These are phyloP conservation scores for Hemaris fuciformis DNA, from an alignment of 2,888 invertebrate genomes.

Conservation along the genomic window DNA sequence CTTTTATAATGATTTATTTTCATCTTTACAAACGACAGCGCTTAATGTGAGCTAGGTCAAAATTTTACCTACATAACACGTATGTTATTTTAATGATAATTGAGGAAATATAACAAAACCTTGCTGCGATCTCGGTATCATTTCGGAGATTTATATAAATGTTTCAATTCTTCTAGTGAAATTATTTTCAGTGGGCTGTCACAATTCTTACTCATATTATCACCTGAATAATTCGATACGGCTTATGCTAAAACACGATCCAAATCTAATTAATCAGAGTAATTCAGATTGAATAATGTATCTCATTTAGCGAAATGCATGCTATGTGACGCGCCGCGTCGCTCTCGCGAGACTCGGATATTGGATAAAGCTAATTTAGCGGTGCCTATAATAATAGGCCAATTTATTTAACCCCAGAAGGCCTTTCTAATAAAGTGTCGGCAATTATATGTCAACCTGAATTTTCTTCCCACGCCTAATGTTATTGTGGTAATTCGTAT, in stretches of 20 bases:
- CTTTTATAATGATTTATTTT: conserved; percentile 9
- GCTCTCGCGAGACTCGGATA: conserved; percentile 35
- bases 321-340: conserved; percentile 17
- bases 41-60: background rate
- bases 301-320: conserved; percentile 37
- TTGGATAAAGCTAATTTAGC: conserved; percentile 40
- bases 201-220: background rate
- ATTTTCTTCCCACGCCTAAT: background rate
- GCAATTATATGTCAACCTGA: conserved; percentile 3
- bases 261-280: conserved; percentile 23
- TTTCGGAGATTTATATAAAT: background rate
- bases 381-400: conserved; percentile 31
- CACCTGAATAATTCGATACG: background rate
- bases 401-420: conserved; percentile 35
- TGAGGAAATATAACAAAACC: background rate
- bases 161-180: background rate
- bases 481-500: background rate
- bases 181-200: background rate
- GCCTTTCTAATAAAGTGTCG: conserved; percentile 25
- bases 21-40: background rate
- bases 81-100: background rate
- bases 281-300: conserved; percentile 39
- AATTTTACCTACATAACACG: conserved; percentile 14
- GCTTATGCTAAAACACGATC: background rate
- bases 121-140: background rate